A percentile compares a stretch with the other conserved stretches of the same genome.
Conservation (phyloP, 2,888 invertebrate genomes). For the Drosophila vallismaia region DNA sequence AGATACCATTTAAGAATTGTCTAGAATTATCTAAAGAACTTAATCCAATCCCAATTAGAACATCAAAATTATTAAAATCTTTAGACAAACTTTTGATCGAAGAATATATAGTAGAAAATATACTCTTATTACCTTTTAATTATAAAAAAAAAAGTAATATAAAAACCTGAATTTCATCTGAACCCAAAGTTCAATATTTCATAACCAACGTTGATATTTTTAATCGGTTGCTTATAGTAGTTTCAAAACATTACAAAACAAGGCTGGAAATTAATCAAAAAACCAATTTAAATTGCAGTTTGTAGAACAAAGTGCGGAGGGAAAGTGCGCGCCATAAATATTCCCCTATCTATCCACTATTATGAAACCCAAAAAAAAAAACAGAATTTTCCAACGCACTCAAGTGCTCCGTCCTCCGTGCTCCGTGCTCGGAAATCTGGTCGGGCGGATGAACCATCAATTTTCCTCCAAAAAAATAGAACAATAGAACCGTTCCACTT, state of each 20-base stretch:
- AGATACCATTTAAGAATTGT: too few relatives aligned
- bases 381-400: constrained; percentile 37
- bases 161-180: background rate
- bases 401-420: too few relatives aligned
- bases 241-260: background rate
- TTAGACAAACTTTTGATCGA: too few relatives aligned
- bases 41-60: too few relatives aligned
- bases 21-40: too few relatives aligned
- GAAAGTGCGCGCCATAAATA: constrained; percentile 32
- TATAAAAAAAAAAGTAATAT: too few relatives aligned
- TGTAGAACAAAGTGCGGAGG: background rate
- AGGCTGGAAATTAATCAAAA: background rate
- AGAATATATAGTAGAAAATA: too few relatives aligned
- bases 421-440: too few relatives aligned
- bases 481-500: constrained; percentile 1
- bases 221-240: background rate
- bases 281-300: background rate
- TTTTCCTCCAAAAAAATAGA: constrained; percentile 20
- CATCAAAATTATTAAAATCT: too few relatives aligned
- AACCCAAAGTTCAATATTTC: background rate
- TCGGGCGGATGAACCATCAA: constrained; percentile 22
- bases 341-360: constrained; percentile 36
- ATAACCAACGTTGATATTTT: background rate
- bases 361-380: constrained; percentile 27
- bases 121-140: too few relatives aligned